Evolutionary conservation across 1,140 invertebrate species (phyloP).

Genomic region (Idris sp.): DNA sequence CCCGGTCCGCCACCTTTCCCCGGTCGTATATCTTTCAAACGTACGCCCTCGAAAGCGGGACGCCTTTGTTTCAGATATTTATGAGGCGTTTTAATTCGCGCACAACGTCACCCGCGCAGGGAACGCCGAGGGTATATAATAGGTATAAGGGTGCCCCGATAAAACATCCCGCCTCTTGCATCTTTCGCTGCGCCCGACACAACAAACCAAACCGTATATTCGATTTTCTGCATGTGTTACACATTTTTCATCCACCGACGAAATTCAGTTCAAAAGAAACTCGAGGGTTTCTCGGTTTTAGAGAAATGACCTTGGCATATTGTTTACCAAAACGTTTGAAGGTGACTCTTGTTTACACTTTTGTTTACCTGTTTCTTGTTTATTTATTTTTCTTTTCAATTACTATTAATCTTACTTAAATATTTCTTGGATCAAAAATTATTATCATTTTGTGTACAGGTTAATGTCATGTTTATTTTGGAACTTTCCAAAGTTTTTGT

Average conservation of each 20-base stretch:
- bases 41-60: conserved; percentile 77
- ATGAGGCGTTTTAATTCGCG: conserved; percentile 79
- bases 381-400: no score
- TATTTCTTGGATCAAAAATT: no score
- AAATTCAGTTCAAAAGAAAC: background rate
- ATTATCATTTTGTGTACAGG: no score
- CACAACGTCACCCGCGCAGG: conserved; percentile 70
- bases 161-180: conserved; percentile 65
- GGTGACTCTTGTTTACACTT: conserved; percentile 3
- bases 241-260: conserved; percentile 22
- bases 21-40: conserved; percentile 75
- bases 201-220: conserved; percentile 16
- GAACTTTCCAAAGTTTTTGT: no score
- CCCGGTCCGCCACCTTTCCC: no score
- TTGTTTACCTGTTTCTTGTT: no score
- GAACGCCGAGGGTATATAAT: conserved; percentile 68
- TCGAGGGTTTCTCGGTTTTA: background rate
- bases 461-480: no score
- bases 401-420: no score
- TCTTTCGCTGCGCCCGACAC: conserved; percentile 16
- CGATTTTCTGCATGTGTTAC: conserved; percentile 39
- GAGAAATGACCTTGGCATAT: conserved; percentile 7
- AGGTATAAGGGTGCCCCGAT: conserved; percentile 75
- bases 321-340: background rate
- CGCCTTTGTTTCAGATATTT: conserved; percentile 79